Base-by-base conservation (phyloP, 2,888 invertebrate species). In the Chrysomela aeneicollis region DNA sequence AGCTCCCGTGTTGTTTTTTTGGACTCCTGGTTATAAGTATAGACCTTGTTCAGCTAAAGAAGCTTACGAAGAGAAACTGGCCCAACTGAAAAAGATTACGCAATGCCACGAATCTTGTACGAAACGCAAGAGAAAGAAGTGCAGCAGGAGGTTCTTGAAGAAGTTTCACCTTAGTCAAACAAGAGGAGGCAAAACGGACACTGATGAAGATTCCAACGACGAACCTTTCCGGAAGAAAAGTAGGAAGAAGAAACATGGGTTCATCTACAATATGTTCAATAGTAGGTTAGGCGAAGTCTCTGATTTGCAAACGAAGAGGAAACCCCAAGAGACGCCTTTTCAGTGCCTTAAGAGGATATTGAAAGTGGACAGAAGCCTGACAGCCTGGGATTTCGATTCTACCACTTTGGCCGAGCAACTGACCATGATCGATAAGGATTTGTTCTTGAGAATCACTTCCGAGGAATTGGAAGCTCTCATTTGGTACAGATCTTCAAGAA, bases 1-100 rank as follows among this genome's bases (percentile, higher is more conserved):
- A 68, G 76, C 78, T 21, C 82, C 82, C 0, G 78, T 84, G 0
- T 76, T 85, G 17, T 76, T 85, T 3, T 87, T 87, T 71, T 87
- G 87, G 87, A 87, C 86, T 0, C 84, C 86, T 0, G 84, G 85
- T 35, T 86, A 85, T 70, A 86, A 84, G 85, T 87, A 86, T 71
- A 74, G 85, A 50, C 86, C 86, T 0, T 78, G 82, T 65, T 81
- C 84, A 2, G 83, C 84, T 0, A 77, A 76, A 9, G 79, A 81
- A 26, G 82, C 83, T 12, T 86, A 86, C 69, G 72, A 74, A 12
- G 82, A 85, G 64, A 69, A 83, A 5, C 77, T 80, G 42, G 73
- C 69, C n/a, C 84, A 85, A 68, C 70, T 86, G 17, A 73, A 71
- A 18, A 78, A 77, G 21, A 66, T 75, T 12, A 55, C 57, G 32